Percentiles rank a stretch among this genome's conserved stretches.
These are phyloP conservation scores for Ceraclea dissimilis DNA, from an alignment of 2,888 invertebrate species.

Conservation along the genomic window DNA sequence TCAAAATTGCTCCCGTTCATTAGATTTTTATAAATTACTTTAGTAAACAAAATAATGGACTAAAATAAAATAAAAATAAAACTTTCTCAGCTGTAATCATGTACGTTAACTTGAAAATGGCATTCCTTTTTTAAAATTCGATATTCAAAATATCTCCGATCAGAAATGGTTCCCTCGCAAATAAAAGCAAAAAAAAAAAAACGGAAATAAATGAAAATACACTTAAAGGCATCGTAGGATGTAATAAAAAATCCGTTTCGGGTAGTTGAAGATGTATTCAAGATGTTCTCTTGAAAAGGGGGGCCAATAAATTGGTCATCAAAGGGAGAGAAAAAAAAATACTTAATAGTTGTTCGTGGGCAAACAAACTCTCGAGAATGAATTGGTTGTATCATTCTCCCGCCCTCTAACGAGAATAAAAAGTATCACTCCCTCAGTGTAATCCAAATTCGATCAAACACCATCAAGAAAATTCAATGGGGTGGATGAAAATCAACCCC, in stretches of 20 bases:
- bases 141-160: no score
- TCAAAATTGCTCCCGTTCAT: no score
- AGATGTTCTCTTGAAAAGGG: not conserved
- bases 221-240: not conserved
- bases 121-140: no score
- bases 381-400: not conserved
- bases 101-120: no score
- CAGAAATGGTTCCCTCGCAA: no score
- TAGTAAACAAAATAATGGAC: no score
- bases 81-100: no score
- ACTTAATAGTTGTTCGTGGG: not conserved
- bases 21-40: no score
- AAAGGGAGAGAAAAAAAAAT: conserved; percentile 5
- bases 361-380: conserved; percentile 7
- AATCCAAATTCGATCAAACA: conserved; percentile 26
- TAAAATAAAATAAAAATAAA: no score
- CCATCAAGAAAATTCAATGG: conserved; percentile 8
- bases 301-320: conserved; percentile 13
- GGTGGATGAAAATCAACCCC: conserved; percentile 5
- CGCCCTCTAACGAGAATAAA: not conserved
- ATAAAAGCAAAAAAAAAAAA: no score
- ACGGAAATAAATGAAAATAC: not conserved
- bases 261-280: not conserved
- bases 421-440: conserved; percentile 7
- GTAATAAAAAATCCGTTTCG: conserved; percentile 5